Evolutionary conservation across 2,888 invertebrate species (phyloP), one percentile per base, ranked within the genome.

Genomic region (Acholoe squamosa): DNA sequence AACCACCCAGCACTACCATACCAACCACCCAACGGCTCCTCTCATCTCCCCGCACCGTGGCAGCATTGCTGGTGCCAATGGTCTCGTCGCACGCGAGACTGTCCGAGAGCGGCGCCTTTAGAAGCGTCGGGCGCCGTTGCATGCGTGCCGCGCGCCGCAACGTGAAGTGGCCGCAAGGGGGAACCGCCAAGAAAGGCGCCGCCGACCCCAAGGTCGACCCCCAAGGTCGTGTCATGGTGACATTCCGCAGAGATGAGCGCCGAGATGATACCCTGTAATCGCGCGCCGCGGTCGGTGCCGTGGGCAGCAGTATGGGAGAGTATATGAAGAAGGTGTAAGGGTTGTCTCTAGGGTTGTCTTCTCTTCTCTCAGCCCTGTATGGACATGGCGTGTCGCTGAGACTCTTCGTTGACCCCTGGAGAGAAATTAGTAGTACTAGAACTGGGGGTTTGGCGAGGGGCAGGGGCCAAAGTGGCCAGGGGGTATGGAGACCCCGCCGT

Each of bases 41-140:
- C 76, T 76, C 19, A 76, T 76, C 76, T 76, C 1, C 61, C 76
- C 28, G 61, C 76, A 31, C 76, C 5, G 76, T 7, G 76, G 34
- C 80, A 25, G 80, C 34, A 33, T 43, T 43, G 34, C 16, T 34
- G 43, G 43, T 34, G 43, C 34, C 80, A 34, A 80, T 80, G 33
- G 80, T 33, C 80, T 43, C 80, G 34, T 25, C 80, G 14, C 80
- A 80, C 80, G 80, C 80, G 34, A 80, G 76, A 31, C 76, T 61
- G 19, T 10, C 80, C 16, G 80, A 16, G 80, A 33, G 80, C 80
- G 80, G 80, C 80, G 34, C 43, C 80, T 80, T 43, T 43, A 80
- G 80, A 80, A 43, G 80, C 71, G 80, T 25, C 80, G 80, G 80
- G 19, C 80, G 80, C 33, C 80, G 80, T 80, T 80, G 80, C 80